phyloP scores from a whole-genome alignment of 2,797 vertebrate genomes.

The Myotis vivesi region DNA sequence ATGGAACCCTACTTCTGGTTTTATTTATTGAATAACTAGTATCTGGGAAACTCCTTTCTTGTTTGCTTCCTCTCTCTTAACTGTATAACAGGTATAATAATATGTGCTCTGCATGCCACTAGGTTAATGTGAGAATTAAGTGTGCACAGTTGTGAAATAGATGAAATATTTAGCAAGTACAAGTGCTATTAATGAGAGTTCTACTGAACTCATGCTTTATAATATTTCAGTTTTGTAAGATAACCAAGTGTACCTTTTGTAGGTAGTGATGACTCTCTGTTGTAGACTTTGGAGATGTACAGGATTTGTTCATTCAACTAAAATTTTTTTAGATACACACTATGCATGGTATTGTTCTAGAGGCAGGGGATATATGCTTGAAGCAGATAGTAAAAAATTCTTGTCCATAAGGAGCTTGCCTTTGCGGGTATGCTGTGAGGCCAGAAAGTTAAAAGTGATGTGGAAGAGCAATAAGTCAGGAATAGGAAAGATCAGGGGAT shows the following conservation, averaged over 20 bases:
- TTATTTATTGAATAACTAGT: slow-evolving; percentile 32
- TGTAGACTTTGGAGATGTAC: background rate
- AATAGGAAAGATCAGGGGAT: background rate
- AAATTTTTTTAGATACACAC: background rate
- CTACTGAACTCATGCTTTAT: background rate
- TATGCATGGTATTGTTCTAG: background rate
- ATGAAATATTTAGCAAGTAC: background rate
- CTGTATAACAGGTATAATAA: background rate
- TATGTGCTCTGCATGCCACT: background rate
- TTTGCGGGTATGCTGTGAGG: background rate
- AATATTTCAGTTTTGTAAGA: background rate
- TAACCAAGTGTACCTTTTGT: background rate
- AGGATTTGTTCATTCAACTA: background rate
- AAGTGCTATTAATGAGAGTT: background rate
- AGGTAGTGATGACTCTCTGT: background rate
- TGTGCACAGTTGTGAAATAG: background rate
- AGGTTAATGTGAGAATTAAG: background rate
- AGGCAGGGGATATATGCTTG: background rate
- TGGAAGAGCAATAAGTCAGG: background rate
- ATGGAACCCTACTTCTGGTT: background rate
- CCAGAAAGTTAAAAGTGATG: background rate
- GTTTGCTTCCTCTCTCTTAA: background rate
- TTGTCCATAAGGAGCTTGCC: background rate
- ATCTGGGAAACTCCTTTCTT: background rate
- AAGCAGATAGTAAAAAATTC: background rate